Percentiles rank a stretch among this genome's conserved stretches.
Evolutionary conservation across 2,113 vertebrate genomes (phyloP).

Genomic region (Nesoenas mayeri): DNA sequence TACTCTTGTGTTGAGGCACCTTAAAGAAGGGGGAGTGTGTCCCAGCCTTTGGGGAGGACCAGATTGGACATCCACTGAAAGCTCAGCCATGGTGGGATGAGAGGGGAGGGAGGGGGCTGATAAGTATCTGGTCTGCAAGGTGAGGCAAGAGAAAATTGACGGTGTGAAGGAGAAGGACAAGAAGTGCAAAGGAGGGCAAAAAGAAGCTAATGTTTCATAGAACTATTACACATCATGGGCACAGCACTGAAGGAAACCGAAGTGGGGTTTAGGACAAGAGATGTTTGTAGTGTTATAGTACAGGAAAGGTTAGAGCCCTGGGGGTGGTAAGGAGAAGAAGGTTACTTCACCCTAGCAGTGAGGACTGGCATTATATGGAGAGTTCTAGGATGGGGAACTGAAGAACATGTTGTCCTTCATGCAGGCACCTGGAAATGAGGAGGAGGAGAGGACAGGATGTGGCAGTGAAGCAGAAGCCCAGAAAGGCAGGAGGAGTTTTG

Average conservation of each 20-base stretch:
- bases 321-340: not conserved
- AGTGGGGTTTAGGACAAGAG: not conserved
- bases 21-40: not conserved
- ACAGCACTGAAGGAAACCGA: not conserved
- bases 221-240: not conserved
- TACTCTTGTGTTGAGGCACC: not conserved
- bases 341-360: accelerated
- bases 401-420: not conserved
- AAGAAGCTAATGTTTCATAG: not conserved
- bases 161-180: not conserved
- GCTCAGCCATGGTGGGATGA: not conserved
- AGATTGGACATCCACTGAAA: not conserved
- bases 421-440: not conserved
- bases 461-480: not conserved
- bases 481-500: not conserved
- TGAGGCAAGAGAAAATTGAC: not conserved
- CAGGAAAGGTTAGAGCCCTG: not conserved
- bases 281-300: not conserved
- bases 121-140: not conserved
- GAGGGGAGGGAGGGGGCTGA: not conserved
- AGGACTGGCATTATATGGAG: not conserved
- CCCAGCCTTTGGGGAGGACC: not conserved
- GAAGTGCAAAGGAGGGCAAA: not conserved
- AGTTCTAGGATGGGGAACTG: not conserved
- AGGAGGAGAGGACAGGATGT: not conserved